Percentiles rank a stretch among this genome's conserved stretches.
phyloP scores from a whole-genome alignment of 2,888 invertebrate genomes.

The Andrena camellia region DNA sequence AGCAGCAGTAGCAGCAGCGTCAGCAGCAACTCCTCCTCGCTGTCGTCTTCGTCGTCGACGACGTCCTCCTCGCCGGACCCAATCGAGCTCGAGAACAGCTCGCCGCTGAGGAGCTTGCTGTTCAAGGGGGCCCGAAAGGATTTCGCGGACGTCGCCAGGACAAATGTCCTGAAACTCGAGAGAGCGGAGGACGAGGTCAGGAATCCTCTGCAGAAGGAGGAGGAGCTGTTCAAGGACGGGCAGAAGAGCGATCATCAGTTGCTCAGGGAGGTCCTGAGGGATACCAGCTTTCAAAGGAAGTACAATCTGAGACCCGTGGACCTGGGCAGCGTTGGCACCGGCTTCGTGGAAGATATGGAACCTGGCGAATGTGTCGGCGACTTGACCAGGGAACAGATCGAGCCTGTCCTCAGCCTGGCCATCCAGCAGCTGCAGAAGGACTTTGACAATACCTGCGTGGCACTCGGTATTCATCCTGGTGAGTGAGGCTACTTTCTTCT shows the following conservation, averaged over 20 bases:
- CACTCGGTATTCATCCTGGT: slow-evolving; percentile 96
- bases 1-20: slow-evolving; percentile 53
- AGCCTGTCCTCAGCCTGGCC: slow-evolving; percentile 93
- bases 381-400: slow-evolving; percentile 91
- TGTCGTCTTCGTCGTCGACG: slow-evolving; percentile 63
- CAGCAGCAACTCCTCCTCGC: slow-evolving; percentile 57
- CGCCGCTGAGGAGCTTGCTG: slow-evolving; percentile 80
- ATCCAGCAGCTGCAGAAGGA: slow-evolving; percentile 95
- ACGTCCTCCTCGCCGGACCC: slow-evolving; percentile 70
- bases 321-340: slow-evolving; percentile 86
- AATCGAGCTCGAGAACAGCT: slow-evolving; percentile 86
- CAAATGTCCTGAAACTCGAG: slow-evolving; percentile 60
- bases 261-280: slow-evolving; percentile 92
- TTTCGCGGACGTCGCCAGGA: slow-evolving; percentile 51
- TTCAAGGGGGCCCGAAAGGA: slow-evolving; percentile 73
- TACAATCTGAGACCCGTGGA: slow-evolving; percentile 93
- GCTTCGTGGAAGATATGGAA: slow-evolving; percentile 88
- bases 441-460: slow-evolving; percentile 93
- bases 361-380: slow-evolving; percentile 88
- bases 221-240: slow-evolving; percentile 75
- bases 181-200: slow-evolving; percentile 79
- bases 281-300: slow-evolving; percentile 94
- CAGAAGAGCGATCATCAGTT: slow-evolving; percentile 89
- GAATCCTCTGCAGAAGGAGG: slow-evolving; percentile 80
- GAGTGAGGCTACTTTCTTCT: slow-evolving; percentile 82